phyloP scores from a whole-genome alignment of 2,888 invertebrate species.

The Machimus atricapillus region DNA sequence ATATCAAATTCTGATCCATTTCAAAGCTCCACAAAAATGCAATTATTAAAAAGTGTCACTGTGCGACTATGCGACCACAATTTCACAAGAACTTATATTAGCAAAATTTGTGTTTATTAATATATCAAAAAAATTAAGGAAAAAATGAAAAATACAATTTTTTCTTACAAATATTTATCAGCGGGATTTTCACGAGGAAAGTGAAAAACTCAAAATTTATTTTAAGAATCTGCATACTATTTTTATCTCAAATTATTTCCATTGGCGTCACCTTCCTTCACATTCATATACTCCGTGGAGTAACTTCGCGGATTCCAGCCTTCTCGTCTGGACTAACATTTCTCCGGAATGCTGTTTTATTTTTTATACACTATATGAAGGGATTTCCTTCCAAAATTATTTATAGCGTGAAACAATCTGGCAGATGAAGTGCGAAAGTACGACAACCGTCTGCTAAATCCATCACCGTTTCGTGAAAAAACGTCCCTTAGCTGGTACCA shows the following conservation, averaged over 20 bases:
- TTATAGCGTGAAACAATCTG: constrained; percentile 5
- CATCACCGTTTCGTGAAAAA: not conserved
- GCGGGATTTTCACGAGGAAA: not conserved
- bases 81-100: not conserved
- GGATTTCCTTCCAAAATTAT: not conserved
- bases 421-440: constrained; percentile 1
- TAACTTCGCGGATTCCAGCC: not conserved
- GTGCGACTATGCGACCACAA: not conserved
- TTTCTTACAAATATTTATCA: not conserved
- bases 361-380: not conserved
- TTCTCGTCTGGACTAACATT: not conserved
- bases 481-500: not conserved
- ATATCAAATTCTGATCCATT: too few species aligned
- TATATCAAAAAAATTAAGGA: not conserved
- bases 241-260: not conserved
- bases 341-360: not conserved
- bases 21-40: too few species aligned
- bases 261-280: not conserved
- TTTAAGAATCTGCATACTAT: not conserved
- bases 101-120: not conserved
- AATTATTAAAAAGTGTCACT: too few species aligned
- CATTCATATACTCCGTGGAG: not conserved
- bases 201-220: not conserved
- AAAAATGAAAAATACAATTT: not conserved
- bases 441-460: not conserved